Evolutionary conservation across 2,797 vertebrate species (phyloP).

Genomic region (Fundulus diaphanus): DNA sequence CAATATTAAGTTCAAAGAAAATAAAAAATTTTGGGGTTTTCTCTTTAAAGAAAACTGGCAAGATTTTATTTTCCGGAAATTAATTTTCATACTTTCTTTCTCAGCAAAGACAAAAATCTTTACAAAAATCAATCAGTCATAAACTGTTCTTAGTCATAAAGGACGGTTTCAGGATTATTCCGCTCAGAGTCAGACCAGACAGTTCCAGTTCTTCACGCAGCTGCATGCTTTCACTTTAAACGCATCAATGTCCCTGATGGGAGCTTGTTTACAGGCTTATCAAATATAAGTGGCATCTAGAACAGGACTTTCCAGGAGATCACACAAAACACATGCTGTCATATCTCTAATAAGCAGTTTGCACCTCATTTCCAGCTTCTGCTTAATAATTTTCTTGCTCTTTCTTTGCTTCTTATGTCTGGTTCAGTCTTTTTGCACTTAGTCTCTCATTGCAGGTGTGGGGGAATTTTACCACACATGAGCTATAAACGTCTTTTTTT

Average conservation of each 20-base stretch:
- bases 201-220: conserved; percentile 37
- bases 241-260: conserved; percentile 11
- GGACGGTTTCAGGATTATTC: conserved; percentile 43
- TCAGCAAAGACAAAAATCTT: conserved; percentile 27
- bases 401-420: conserved; percentile 7
- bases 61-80: conserved; percentile 2
- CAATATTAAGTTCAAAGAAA: neutral
- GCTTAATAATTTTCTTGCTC: conserved; percentile 7
- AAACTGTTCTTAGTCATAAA: conserved; percentile 46
- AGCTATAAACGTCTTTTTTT: neutral
- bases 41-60: neutral
- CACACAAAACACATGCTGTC: conserved; percentile 19
- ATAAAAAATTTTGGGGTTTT: neutral
- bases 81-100: conserved; percentile 5
- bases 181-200: neutral
- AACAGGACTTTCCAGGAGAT: conserved; percentile 33
- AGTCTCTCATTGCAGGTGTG: conserved; percentile 55
- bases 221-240: conserved; percentile 4
- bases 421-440: conserved; percentile 33
- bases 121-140: conserved; percentile 36
- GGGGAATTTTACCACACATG: conserved; percentile 51
- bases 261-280: neutral
- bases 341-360: conserved; percentile 18
- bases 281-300: conserved; percentile 10
- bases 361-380: conserved; percentile 15